Conservation (phyloP, 1,140 invertebrate genomes). For the Lamellibrachia luymesi region DNA sequence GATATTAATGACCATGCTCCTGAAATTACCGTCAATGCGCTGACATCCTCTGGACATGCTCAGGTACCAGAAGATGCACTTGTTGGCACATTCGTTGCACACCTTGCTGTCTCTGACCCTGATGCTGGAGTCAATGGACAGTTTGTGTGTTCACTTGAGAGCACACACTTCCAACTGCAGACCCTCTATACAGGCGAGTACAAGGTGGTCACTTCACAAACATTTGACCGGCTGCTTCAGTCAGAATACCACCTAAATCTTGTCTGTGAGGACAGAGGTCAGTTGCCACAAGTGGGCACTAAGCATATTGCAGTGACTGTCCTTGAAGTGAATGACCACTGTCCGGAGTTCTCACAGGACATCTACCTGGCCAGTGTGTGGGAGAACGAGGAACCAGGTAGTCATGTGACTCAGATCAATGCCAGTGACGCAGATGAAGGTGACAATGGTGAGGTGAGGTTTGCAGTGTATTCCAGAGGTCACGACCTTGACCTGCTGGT, state of each 20-base stretch:
- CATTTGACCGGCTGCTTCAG: constrained; percentile 15
- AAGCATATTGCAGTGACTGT: constrained; percentile 13
- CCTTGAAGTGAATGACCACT: constrained; percentile 26
- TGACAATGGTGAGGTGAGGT: constrained; percentile 17
- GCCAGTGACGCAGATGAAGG: constrained; percentile 23
- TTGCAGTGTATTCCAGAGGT: background rate
- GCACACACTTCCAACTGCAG: background rate
- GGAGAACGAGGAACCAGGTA: constrained; percentile 67
- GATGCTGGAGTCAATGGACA: constrained; percentile 23
- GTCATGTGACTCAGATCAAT: constrained; percentile 10
- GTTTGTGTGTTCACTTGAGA: constrained; percentile 18
- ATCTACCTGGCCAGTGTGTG: constrained; percentile 53
- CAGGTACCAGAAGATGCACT: constrained; percentile 22
- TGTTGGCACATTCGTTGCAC: constrained; percentile 26
- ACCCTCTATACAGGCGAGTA: constrained; percentile 3
- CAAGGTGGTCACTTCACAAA: constrained; percentile 11
- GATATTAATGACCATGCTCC: constrained; percentile 29
- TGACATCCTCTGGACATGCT: constrained; percentile 13
- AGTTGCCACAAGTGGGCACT: background rate
- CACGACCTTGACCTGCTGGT: background rate
- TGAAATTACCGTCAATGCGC: constrained; percentile 15
- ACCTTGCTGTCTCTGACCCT: constrained; percentile 14
- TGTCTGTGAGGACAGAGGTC: constrained; percentile 19
- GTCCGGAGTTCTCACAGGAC: constrained; percentile 11
- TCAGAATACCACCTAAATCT: constrained; percentile 13